phyloP scores from a whole-genome alignment of 2,888 invertebrate species.

The Ochropleura plecta region DNA sequence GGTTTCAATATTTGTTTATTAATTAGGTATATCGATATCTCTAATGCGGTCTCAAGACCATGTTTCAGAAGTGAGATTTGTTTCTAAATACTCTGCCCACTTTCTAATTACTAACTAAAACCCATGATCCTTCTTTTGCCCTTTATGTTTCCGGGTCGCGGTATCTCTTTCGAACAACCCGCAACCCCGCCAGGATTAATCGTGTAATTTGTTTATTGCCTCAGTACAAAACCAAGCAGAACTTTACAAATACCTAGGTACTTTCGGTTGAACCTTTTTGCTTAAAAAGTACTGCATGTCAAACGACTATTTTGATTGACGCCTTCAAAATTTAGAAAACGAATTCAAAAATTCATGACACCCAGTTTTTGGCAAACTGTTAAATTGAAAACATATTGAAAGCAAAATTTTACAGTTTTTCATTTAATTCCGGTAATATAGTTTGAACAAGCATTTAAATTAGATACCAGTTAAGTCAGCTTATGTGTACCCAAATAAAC shows the following conservation, averaged over 20 bases:
- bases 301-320: constrained; percentile 39
- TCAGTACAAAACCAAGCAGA: no score
- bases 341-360: constrained; percentile 54
- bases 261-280: neutral
- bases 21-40: no score
- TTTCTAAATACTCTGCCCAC: no score
- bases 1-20: no score
- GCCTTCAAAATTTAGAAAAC: constrained; percentile 42
- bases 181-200: no score
- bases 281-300: neutral
- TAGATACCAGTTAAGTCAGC: constrained; percentile 10
- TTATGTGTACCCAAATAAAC: constrained; percentile 8
- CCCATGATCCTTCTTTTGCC: no score
- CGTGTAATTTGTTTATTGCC: neutral
- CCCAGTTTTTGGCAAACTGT: constrained; percentile 69
- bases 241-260: no score
- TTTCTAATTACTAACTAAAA: no score
- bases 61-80: no score
- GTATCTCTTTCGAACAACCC: no score
- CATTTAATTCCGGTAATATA: constrained; percentile 12
- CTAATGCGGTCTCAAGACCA: no score
- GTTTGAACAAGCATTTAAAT: constrained; percentile 6
- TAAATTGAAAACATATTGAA: constrained; percentile 55
- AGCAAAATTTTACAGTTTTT: constrained; percentile 38
- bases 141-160: no score